Percentiles rank a stretch among this genome's conserved stretches.
phyloP scores from a whole-genome alignment of 2,888 invertebrate species.

The Eupelmus urozonus region DNA sequence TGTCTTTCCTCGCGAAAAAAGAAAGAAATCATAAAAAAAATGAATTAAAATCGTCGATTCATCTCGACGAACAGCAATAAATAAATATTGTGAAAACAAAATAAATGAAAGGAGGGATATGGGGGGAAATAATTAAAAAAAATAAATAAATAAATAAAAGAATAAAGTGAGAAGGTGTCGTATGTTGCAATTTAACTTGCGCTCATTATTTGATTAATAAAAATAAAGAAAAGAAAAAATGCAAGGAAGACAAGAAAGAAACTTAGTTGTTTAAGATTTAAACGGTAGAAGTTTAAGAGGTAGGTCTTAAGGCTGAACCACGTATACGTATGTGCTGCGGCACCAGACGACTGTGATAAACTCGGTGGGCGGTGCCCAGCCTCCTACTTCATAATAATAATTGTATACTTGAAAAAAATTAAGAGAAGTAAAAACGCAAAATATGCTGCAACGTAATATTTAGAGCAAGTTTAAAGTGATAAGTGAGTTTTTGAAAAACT shows the following conservation, averaged over 20 bases:
- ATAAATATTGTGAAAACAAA: constrained; percentile 54
- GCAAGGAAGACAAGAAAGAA: constrained; percentile 42
- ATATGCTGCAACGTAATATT: constrained; percentile 55
- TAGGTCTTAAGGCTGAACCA: constrained; percentile 78
- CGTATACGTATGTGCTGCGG: constrained; percentile 78
- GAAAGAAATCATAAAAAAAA: constrained; percentile 28
- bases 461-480: constrained; percentile 46
- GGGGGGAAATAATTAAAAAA: constrained; percentile 31
- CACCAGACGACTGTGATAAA: constrained; percentile 77
- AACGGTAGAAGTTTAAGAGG: constrained; percentile 68
- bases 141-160: constrained; percentile 19
- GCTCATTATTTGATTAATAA: constrained; percentile 52
- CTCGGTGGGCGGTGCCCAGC: constrained; percentile 78
- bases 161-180: constrained; percentile 32
- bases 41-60: constrained; percentile 19
- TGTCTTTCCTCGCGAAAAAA: constrained; percentile 27
- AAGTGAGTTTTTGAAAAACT: constrained; percentile 56
- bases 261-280: constrained; percentile 55
- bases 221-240: background rate
- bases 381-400: constrained; percentile 75
- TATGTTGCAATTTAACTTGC: constrained; percentile 49
- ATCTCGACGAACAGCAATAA: constrained; percentile 52
- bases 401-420: constrained; percentile 71
- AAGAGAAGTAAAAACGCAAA: constrained; percentile 41
- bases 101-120: constrained; percentile 45